phyloP scores from a whole-genome alignment of 2,888 invertebrate species.

The Endotricha flammealis region DNA sequence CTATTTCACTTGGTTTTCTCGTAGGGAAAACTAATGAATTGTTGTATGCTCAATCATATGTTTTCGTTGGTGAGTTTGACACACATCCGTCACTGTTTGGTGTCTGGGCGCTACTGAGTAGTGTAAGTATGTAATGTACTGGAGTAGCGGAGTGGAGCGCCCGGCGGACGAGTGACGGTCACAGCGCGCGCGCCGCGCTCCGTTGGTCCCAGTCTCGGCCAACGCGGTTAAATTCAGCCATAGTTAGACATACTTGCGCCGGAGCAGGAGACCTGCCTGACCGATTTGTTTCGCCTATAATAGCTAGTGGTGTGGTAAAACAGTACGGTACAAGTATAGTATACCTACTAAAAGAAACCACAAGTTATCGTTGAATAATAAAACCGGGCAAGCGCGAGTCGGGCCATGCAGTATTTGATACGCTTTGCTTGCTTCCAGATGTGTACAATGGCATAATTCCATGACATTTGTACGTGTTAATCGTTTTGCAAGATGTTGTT shows the following conservation, averaged over 20 bases:
- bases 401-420: no score
- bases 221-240: slow-evolving; percentile 25
- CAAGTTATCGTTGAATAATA: no score
- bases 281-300: slow-evolving; percentile 52
- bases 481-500: no score
- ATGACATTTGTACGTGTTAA: no score
- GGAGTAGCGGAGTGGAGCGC: background rate
- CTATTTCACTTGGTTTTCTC: slow-evolving; percentile 70
- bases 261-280: slow-evolving; percentile 44
- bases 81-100: slow-evolving; percentile 20
- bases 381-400: no score
- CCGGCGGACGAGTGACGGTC: slow-evolving; percentile 5
- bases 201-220: slow-evolving; percentile 47
- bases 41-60: slow-evolving; percentile 30
- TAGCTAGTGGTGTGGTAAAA: no score
- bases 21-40: slow-evolving; percentile 61
- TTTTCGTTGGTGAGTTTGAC: slow-evolving; percentile 15
- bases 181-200: slow-evolving; percentile 19
- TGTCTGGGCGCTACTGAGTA: slow-evolving; percentile 38
- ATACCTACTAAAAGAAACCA: no score
- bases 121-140: background rate
- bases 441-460: no score
- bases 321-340: no score
- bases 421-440: no score
- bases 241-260: slow-evolving; percentile 30